Evolutionary conservation across 2,888 invertebrate genomes (phyloP).

Genomic region (Herminia tarsipennalis): DNA sequence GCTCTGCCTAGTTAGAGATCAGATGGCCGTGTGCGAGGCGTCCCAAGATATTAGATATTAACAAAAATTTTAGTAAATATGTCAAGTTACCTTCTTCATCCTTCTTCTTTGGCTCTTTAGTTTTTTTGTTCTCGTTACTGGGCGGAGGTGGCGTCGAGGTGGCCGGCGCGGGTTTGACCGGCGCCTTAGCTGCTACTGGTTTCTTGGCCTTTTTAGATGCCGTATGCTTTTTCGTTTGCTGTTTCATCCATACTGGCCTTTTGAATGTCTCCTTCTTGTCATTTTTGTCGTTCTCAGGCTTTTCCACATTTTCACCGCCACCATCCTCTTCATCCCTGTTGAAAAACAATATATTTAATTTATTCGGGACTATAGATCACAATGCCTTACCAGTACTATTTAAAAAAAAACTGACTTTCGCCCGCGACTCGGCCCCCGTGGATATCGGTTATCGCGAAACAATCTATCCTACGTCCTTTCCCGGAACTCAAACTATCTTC

Average conservation of each 20-base stretch:
- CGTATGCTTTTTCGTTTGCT: conserved; percentile 63
- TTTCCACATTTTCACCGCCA: conserved; percentile 76
- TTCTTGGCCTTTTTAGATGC: conserved; percentile 60
- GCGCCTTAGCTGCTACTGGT: conserved; percentile 56
- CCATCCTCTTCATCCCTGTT: conserved; percentile 83
- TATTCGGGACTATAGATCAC: conserved; percentile 18
- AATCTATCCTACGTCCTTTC: too few relatives aligned
- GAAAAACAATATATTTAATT: conserved; percentile 17
- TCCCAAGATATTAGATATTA: too few relatives aligned
- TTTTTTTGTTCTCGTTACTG: conserved; percentile 57
- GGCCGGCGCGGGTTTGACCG: conserved; percentile 45
- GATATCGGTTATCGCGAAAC: too few relatives aligned
- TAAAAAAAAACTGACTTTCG: too few relatives aligned
- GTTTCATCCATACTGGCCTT: conserved; percentile 84
- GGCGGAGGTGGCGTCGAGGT: conserved; percentile 53
- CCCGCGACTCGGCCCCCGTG: too few relatives aligned
- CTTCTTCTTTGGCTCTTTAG: conserved; percentile 79
- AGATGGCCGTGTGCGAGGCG: too few relatives aligned
- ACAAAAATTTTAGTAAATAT: too few relatives aligned
- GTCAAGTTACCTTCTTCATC: conserved; percentile 52
- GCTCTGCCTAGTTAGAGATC: too few relatives aligned
- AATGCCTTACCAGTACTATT: too few relatives aligned
- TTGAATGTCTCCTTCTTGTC: conserved; percentile 86
- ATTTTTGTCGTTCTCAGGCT: conserved; percentile 70
- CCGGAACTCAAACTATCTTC: too few relatives aligned